A percentile compares a stretch with the other conserved stretches of the same genome.
Evolutionary conservation across 30 jellyfish, hydroid and myxozoan species (phyloP).

Genomic region (Cassiopea andromeda): DNA sequence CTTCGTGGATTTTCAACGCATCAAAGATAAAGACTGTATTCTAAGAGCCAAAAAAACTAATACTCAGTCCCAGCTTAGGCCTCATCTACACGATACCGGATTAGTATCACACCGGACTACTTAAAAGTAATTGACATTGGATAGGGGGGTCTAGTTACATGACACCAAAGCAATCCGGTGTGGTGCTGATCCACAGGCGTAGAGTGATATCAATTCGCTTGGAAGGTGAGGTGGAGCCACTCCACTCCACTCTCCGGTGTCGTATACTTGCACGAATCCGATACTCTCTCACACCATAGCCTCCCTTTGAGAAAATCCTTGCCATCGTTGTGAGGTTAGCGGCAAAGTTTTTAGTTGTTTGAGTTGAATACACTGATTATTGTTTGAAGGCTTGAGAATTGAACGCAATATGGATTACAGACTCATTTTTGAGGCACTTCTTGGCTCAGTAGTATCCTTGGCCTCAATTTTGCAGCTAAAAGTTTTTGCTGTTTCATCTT

Average conservation of each 20-base stretch:
- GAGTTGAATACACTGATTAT: neutral
- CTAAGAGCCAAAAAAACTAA: too few relatives aligned
- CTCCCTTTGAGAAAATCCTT: neutral
- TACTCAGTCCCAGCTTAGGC: neutral
- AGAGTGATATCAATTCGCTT: neutral
- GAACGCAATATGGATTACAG: neutral
- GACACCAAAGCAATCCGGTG: neutral
- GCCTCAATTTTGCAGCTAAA: too few relatives aligned
- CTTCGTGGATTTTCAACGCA: too few relatives aligned
- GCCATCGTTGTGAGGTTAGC: neutral
- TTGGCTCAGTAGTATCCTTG: neutral
- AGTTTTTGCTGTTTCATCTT: too few relatives aligned
- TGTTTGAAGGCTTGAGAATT: neutral
- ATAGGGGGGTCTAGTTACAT: neutral
- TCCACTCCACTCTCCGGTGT: neutral
- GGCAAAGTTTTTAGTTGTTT: neutral
- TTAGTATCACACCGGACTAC: neutral
- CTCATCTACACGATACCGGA: neutral
- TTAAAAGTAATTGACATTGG: neutral
- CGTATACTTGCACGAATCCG: neutral
- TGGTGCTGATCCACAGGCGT: constrained; percentile 2
- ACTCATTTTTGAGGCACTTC: neutral
- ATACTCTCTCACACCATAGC: neutral
- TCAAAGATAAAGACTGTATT: too few relatives aligned
- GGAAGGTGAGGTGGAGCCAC: constrained; percentile 23